Conservation (phyloP, 2,888 invertebrate genomes). For the Syrphus vitripennis region DNA sequence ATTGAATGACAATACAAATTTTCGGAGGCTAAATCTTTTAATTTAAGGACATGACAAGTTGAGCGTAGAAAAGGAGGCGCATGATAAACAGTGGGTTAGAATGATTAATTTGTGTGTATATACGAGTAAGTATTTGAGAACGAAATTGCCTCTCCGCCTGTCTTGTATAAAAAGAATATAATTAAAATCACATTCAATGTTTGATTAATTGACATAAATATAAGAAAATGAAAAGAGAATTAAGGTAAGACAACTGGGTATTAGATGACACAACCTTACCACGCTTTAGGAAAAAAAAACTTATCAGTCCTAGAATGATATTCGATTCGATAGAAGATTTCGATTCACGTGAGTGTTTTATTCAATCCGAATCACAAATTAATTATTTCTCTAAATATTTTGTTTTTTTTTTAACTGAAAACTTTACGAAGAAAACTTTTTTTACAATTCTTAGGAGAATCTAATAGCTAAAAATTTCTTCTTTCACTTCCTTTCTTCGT, state of each 20-base stretch:
- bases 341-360: no score
- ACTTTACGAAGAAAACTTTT: no score
- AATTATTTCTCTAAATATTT: no score
- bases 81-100: neutral
- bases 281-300: no score
- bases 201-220: neutral
- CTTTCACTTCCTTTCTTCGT: no score
- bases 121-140: no score
- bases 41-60: slow-evolving; percentile 31
- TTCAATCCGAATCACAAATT: no score
- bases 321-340: no score
- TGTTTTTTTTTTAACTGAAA: no score
- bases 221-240: neutral
- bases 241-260: neutral
- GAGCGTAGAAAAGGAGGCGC: neutral
- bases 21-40: slow-evolving; percentile 14
- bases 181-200: slow-evolving; percentile 9
- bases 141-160: neutral
- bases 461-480: no score
- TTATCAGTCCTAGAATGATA: no score
- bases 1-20: slow-evolving; percentile 50
- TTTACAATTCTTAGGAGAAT: no score
- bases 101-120: slow-evolving; percentile 23
- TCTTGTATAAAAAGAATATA: neutral
- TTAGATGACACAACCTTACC: neutral